Conservation (phyloP, 2,797 vertebrate genomes). For the Mus minutoides region DNA sequence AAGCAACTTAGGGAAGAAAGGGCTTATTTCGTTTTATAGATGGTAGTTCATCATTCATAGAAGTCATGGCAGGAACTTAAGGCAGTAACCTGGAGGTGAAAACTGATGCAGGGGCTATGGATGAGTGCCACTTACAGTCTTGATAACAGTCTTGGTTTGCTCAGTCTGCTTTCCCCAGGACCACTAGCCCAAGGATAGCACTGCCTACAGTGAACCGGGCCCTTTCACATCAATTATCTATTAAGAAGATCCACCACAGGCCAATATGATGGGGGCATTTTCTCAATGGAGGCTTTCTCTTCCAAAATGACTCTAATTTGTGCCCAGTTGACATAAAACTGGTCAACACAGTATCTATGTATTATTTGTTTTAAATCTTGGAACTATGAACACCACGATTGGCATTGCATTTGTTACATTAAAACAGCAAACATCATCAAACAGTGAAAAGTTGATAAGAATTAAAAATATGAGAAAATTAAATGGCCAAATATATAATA, state of each 20-base stretch:
- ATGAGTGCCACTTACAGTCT: neutral
- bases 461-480: conserved; percentile 40
- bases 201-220: neutral
- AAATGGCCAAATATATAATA: neutral
- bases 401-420: conserved; percentile 31
- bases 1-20: neutral
- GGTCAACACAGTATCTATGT: neutral
- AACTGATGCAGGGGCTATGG: neutral
- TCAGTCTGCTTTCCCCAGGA: neutral
- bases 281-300: neutral
- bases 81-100: neutral
- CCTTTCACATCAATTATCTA: neutral
- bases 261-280: neutral
- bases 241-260: neutral
- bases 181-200: neutral
- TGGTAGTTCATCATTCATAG: neutral
- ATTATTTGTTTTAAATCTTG: conserved; percentile 56
- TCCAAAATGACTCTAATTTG: neutral
- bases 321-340: neutral
- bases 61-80: neutral
- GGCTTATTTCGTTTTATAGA: neutral
- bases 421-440: conserved; percentile 15
- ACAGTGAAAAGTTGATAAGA: conserved; percentile 32
- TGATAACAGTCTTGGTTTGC: neutral
- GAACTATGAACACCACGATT: neutral